These are phyloP conservation scores for Acrocephalus arundinaceus DNA, from an alignment of 2,113 vertebrate species.

Conservation along the genomic window DNA sequence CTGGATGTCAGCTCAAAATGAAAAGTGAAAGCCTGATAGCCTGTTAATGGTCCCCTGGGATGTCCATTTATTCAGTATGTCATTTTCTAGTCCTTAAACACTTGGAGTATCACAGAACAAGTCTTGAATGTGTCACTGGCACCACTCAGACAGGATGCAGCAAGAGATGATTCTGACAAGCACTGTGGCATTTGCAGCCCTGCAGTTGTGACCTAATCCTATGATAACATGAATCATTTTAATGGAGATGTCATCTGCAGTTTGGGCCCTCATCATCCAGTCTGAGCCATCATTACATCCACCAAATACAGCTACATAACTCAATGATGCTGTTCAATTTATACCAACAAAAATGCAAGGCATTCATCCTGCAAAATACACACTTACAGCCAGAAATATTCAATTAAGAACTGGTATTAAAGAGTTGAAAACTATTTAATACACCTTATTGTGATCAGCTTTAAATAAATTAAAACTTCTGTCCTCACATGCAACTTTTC, in stretches of 20 bases:
- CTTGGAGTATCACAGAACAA: not conserved
- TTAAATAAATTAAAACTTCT: not conserved
- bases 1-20: not conserved
- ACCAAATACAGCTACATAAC: not conserved
- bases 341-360: not conserved
- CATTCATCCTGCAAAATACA: not conserved
- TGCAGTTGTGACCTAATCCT: slow-evolving; percentile 21
- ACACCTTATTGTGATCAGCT: not conserved
- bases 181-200: slow-evolving; percentile 7
- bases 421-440: not conserved
- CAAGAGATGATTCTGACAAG: slow-evolving; percentile 26
- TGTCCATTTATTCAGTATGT: not conserved
- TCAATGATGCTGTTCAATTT: not conserved
- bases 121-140: slow-evolving; percentile 27
- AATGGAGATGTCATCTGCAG: slow-evolving; percentile 25
- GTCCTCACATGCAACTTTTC: not conserved
- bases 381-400: not conserved
- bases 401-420: not conserved
- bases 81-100: slow-evolving; percentile 11
- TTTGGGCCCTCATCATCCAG: not conserved
- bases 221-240: slow-evolving; percentile 25
- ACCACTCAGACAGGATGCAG: not conserved
- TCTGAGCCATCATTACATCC: not conserved
- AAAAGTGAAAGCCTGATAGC: slow-evolving; percentile 5
- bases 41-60: slow-evolving; percentile 8